These are phyloP conservation scores for Phodopus roborovskii DNA, from an alignment of 2,113 vertebrate species.

Conservation along the genomic window DNA sequence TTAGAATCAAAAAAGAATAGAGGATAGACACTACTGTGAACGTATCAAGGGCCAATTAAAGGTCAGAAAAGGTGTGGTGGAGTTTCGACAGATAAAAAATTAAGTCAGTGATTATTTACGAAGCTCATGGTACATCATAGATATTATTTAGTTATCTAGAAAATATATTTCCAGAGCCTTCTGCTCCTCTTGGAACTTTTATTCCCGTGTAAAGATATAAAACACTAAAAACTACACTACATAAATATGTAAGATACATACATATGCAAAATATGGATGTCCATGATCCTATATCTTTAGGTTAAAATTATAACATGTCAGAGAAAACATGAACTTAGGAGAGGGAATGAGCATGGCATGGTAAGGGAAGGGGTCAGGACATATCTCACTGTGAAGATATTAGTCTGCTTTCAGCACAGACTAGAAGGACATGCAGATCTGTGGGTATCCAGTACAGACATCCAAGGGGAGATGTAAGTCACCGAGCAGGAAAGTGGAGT, in stretches of 20 bases:
- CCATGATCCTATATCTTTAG: not conserved
- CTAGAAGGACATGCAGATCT: not conserved
- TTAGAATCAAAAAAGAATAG: not conserved
- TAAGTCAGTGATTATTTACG: not conserved
- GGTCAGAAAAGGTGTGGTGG: too few relatives aligned
- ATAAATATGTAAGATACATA: not conserved
- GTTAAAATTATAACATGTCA: not conserved
- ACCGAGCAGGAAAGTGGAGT: not conserved
- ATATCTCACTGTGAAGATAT: not conserved
- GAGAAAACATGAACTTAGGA: not conserved
- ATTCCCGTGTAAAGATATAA: not conserved
- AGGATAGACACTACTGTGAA: not conserved
- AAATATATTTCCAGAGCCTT: not conserved
- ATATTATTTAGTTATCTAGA: not conserved
- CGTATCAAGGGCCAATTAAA: not conserved
- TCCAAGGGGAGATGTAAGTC: not conserved
- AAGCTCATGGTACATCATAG: not conserved
- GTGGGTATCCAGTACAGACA: not conserved
- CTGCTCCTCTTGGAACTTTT: not conserved
- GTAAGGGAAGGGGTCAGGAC: too few relatives aligned
- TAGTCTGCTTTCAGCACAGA: not conserved
- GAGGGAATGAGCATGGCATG: not conserved
- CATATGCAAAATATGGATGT: not conserved
- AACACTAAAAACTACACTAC: not conserved
- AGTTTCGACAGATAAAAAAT: not conserved